Percentiles rank a stretch among this genome's conserved stretches.
Evolutionary conservation across 2,113 vertebrate species (phyloP).

Genomic region (Phalacrocorax brasilianus): DNA sequence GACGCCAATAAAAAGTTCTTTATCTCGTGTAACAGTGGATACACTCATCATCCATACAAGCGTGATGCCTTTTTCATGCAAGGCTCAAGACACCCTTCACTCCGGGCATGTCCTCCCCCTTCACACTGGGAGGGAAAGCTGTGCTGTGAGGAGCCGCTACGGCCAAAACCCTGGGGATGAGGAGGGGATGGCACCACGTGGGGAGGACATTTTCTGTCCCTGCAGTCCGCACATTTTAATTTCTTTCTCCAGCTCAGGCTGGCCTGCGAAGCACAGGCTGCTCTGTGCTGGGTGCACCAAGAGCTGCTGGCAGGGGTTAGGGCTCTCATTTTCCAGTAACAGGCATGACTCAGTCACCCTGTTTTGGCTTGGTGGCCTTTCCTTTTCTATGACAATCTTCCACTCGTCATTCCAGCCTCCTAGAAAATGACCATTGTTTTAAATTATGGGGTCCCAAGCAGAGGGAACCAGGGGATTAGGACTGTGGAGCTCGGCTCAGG

Average conservation of each 20-base stretch:
- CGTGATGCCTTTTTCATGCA: fast-evolving
- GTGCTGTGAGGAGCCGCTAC: fast-evolving
- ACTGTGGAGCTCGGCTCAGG: not conserved
- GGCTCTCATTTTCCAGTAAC: not conserved
- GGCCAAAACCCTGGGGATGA: not conserved
- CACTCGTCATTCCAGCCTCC: not conserved
- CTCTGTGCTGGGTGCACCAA: not conserved
- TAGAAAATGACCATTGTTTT: not conserved
- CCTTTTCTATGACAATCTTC: not conserved
- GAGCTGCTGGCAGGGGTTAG: not conserved
- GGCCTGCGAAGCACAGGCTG: not conserved
- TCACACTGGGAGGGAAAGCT: not conserved
- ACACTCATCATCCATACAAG: fast-evolving
- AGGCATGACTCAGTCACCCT: not conserved
- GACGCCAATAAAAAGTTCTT: fast-evolving
- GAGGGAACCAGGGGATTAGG: not conserved
- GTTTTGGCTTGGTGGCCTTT: not conserved
- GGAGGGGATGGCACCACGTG: fast-evolving
- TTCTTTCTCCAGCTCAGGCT: not conserved
- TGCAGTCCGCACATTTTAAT: not conserved
- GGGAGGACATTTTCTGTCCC: not conserved
- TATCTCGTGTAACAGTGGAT: not conserved
- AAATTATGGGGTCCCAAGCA: not conserved
- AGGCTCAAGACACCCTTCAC: not conserved
- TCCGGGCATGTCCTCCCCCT: not conserved